A percentile compares a stretch with the other conserved stretches of the same genome.
phyloP scores from a whole-genome alignment of 2,888 invertebrate species.

The Pseudococcus viburni region DNA sequence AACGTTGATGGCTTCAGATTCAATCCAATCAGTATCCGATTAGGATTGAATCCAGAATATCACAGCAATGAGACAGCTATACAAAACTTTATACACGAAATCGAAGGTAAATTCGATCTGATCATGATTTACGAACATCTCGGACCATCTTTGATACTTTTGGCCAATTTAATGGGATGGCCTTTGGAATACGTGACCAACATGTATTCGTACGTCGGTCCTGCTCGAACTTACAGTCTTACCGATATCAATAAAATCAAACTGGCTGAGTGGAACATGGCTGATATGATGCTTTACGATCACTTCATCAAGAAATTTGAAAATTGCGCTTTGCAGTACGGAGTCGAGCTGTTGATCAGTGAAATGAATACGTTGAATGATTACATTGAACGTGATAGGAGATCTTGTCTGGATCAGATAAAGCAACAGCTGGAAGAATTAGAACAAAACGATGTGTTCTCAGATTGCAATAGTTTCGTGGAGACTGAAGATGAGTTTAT shows the following conservation, averaged over 20 bases:
- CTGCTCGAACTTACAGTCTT: not conserved
- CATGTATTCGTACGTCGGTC: not conserved
- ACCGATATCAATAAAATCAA: not conserved
- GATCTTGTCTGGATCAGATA: not conserved
- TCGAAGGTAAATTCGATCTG: constrained; percentile 69
- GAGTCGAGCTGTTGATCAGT: not conserved
- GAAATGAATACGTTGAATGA: constrained; percentile 34
- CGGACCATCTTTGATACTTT: constrained; percentile 69
- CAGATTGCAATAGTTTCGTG: not conserved
- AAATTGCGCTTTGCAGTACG: constrained; percentile 28
- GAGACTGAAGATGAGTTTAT: not conserved
- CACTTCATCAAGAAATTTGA: constrained; percentile 51
- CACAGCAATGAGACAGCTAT: constrained; percentile 67
- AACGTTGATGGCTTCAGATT: constrained; percentile 66
- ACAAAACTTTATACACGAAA: constrained; percentile 68
- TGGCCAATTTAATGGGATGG: constrained; percentile 69
- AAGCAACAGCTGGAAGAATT: not conserved
- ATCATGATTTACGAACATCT: constrained; percentile 69
- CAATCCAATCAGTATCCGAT: constrained; percentile 69
- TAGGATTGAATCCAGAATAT: constrained; percentile 68
- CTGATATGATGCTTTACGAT: constrained; percentile 51
- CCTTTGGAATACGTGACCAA: constrained; percentile 68
- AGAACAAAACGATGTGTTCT: not conserved
- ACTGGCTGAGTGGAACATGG: constrained; percentile 34
- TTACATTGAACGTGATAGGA: not conserved